Base-by-base conservation (phyloP, 2,797 vertebrate species). In the Sciurus vulgaris region DNA sequence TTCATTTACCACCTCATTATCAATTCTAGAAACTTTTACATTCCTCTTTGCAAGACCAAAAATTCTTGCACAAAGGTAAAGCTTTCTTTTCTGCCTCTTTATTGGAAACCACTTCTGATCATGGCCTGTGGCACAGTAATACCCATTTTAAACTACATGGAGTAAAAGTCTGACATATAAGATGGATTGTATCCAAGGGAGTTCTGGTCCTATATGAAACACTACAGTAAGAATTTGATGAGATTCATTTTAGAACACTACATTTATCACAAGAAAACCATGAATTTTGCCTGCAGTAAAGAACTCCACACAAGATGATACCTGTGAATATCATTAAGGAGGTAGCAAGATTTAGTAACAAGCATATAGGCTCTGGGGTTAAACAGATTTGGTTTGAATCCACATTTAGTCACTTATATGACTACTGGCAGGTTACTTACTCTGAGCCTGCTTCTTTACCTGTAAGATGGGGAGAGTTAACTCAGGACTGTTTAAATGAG, bases 361-460 rank as follows among this genome's bases (percentile, higher is more conserved):
- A 65, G 28, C 89, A 67, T 49, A 77, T 14, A 20, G n/a, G 15
- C 10, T 77, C 38, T 82, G 38, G 6, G 87, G 84, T 93, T 41
- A 81, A 49, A 88, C 11, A 54, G n/a, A 82, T 28, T 74, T 79
- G 61, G 15, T 86, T 61, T 93, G 20, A 92, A 73, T 51, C 18
- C 85, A 94, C 2, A 56, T 54, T 78, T 92, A 88, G 78, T 86
- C 78, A 93, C 26, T 47, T 93, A 41, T 18, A 61, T 72, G 77
- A 88, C 18, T 41, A 63, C 0, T 38, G 35, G 70, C 28, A 86
- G 59, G 67, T 94, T 95, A 94, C 74, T 97, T 97, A 94, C 86
- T 96, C 33, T 92, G 81, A 92, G 24, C 30, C 22, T 93, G 84
- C 44, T 86, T 96, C 15, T 69, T 97, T 94, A 95, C 70, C 89